phyloP scores from a whole-genome alignment of 2,113 vertebrate species.

The Myotis davidii region DNA sequence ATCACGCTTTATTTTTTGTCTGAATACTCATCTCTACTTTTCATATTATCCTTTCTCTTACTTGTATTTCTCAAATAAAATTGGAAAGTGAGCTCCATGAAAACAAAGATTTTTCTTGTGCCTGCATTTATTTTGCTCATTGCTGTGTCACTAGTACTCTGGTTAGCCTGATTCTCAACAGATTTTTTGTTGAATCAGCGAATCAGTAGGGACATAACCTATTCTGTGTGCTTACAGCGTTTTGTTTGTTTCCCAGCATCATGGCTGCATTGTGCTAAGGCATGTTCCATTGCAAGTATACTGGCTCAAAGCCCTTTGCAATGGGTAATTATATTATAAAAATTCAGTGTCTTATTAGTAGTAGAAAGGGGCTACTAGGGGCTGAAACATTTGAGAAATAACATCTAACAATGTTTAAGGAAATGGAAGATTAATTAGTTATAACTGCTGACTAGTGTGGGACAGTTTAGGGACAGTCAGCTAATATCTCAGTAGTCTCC shows the following conservation, averaged over 20 bases:
- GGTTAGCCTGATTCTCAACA: neutral
- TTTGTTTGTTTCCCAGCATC: neutral
- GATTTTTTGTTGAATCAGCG: neutral
- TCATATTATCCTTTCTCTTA: neutral
- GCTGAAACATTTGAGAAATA: neutral
- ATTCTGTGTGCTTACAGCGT: neutral
- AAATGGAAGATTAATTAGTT: neutral
- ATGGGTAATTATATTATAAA: neutral
- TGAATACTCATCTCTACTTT: neutral
- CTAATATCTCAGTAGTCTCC: neutral
- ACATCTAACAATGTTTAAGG: neutral
- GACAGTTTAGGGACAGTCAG: neutral
- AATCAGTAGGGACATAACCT: neutral
- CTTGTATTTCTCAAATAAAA: conserved; percentile 4
- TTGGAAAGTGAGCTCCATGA: neutral
- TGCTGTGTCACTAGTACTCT: neutral
- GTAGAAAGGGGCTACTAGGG: neutral
- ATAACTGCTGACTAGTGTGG: neutral
- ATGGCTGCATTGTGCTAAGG: neutral
- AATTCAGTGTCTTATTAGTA: neutral
- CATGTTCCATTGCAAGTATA: neutral
- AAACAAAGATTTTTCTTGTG: neutral
- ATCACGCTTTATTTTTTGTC: neutral
- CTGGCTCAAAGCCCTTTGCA: neutral
- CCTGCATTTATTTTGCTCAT: neutral